phyloP scores from a whole-genome alignment of 64 coral and sea anemone genomes.

The Hydrozoanthus tunicans region DNA sequence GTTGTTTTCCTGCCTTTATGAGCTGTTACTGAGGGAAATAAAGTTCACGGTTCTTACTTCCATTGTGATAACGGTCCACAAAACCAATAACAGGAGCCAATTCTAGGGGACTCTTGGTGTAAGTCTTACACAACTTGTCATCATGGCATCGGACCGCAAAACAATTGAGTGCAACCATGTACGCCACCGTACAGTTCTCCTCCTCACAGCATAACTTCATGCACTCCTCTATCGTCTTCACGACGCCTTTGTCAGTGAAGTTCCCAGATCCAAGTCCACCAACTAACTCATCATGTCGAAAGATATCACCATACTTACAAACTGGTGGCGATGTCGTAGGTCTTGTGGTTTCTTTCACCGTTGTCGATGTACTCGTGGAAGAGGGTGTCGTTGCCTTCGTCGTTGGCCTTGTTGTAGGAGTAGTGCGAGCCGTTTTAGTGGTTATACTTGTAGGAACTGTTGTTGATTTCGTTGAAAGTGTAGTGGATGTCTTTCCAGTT shows the following conservation, averaged over 20 bases:
- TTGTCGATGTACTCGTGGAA: constrained; percentile 27
- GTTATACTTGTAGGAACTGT: neutral
- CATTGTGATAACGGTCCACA: constrained; percentile 56
- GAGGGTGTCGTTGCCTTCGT: constrained; percentile 25
- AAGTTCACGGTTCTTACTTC: constrained; percentile 29
- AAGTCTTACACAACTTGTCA: constrained; percentile 61
- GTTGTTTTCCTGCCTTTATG: no score
- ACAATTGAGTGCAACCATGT: constrained; percentile 68
- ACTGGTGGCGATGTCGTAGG: neutral
- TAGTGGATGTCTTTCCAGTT: neutral
- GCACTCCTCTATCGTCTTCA: constrained; percentile 72
- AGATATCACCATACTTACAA: constrained; percentile 70
- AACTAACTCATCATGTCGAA: constrained; percentile 74
- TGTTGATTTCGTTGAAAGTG: neutral
- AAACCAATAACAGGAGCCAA: constrained; percentile 87
- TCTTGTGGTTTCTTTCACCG: neutral
- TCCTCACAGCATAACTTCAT: constrained; percentile 80
- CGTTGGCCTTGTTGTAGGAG: neutral
- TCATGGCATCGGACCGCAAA: constrained; percentile 73
- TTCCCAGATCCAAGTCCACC: constrained; percentile 85
- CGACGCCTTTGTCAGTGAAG: constrained; percentile 81
- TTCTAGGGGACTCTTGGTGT: constrained; percentile 41
- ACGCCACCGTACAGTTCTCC: constrained; percentile 78
- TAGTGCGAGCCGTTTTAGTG: neutral
- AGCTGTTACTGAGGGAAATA: no score